A percentile compares a stretch with the other conserved stretches of the same genome.
These are phyloP conservation scores for Neopipo cinnamomea DNA, from an alignment of 2,113 vertebrate species.

Conservation along the genomic window DNA sequence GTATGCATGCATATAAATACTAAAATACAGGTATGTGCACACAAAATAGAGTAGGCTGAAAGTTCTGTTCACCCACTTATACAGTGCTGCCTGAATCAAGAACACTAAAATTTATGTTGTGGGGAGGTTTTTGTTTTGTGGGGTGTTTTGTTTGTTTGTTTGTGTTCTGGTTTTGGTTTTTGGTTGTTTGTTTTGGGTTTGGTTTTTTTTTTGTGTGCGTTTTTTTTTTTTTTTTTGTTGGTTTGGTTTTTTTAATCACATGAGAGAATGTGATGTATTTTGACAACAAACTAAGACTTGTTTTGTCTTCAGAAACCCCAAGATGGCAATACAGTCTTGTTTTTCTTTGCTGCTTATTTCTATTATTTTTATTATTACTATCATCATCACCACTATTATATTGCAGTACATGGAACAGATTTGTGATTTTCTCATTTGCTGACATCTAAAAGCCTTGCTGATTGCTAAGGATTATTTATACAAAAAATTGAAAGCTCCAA, in stretches of 20 bases:
- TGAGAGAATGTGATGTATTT: neutral
- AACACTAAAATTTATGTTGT: neutral
- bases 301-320: conserved; percentile 55
- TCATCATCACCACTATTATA: neutral
- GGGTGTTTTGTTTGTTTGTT: neutral
- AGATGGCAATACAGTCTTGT: conserved; percentile 61
- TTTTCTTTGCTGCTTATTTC: conserved; percentile 24
- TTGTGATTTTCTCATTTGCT: conserved; percentile 30
- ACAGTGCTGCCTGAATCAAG: neutral
- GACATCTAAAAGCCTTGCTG: neutral
- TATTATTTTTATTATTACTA: neutral
- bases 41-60: neutral
- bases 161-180: neutral
- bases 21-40: neutral
- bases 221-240: neutral
- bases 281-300: neutral
- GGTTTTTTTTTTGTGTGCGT: neutral
- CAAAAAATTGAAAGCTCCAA: neutral
- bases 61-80: neutral
- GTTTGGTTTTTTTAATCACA: neutral
- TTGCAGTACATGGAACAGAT: neutral
- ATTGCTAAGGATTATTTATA: neutral
- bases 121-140: neutral
- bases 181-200: neutral
- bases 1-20: neutral